These are phyloP conservation scores for Troides aeacus DNA, from an alignment of 2,888 invertebrate genomes.

Conservation along the genomic window DNA sequence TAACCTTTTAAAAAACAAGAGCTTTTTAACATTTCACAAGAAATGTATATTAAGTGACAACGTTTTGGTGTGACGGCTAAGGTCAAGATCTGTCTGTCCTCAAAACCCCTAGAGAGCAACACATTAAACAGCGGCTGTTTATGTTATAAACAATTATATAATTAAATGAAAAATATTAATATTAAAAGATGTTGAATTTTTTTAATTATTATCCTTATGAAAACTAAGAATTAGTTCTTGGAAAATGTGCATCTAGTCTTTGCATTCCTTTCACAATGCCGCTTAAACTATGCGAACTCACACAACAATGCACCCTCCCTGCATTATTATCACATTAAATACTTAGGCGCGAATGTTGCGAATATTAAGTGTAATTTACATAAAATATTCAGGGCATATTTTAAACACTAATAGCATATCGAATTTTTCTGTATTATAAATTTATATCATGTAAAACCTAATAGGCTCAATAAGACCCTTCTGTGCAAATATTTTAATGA, in stretches of 20 bases:
- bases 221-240: background rate
- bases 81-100: no score
- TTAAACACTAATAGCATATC: background rate
- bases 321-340: conserved; percentile 12
- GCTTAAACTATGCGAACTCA: conserved; percentile 21
- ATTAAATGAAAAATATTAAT: background rate
- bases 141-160: background rate
- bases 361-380: background rate
- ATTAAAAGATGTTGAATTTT: background rate
- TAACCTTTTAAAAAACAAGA: no score
- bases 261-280: conserved; percentile 11
- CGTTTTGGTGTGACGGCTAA: no score
- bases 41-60: no score
- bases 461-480: background rate
- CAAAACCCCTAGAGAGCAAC: no score
- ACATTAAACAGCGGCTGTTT: no score
- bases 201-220: background rate
- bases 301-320: conserved; percentile 7
- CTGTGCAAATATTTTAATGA: background rate
- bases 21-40: no score
- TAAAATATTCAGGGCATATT: conserved; percentile 4
- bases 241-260: conserved; percentile 3
- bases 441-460: background rate
- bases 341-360: conserved; percentile 3
- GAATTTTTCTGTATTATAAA: background rate